Percentiles rank a stretch among this genome's conserved stretches.
These are phyloP conservation scores for Hemicentrotus pulcherrimus DNA, from an alignment of 35 echinoderm and acorn worm genomes.

Conservation along the genomic window DNA sequence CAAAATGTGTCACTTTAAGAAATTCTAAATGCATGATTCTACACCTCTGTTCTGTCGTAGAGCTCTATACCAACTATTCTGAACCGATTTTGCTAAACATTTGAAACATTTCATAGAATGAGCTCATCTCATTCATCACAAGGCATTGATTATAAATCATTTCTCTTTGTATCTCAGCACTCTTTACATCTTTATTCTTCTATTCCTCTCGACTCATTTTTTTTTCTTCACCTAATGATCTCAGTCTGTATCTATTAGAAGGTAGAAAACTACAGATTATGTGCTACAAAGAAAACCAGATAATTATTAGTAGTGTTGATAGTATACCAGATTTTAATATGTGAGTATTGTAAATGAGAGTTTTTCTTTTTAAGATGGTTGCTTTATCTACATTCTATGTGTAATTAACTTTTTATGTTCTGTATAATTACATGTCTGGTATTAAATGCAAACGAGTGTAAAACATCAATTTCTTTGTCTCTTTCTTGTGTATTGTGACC, in stretches of 20 bases:
- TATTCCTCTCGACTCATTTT: background rate
- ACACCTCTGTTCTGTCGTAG: background rate
- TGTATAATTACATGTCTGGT: constrained; percentile 54
- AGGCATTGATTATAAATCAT: background rate
- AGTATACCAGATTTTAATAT: constrained; percentile 50
- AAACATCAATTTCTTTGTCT: background rate
- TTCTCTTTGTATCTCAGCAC: background rate
- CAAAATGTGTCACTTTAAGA: background rate
- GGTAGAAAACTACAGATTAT: background rate
- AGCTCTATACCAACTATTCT: background rate
- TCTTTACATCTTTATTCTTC: background rate
- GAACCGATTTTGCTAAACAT: background rate
- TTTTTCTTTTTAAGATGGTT: constrained; percentile 46
- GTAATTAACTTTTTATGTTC: constrained; percentile 58
- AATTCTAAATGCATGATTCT: background rate
- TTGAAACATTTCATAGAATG: background rate
- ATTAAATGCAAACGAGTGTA: constrained; percentile 56
- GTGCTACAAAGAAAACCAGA: constrained; percentile 14
- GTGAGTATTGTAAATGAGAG: constrained; percentile 47
- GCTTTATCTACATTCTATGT: constrained; percentile 53
- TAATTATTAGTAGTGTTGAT: constrained; percentile 21
- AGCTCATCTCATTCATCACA: background rate
- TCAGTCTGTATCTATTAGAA: background rate
- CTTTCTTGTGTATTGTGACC: background rate
- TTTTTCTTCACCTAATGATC: background rate